Percentiles rank a stretch among this genome's conserved stretches.
phyloP scores from a whole-genome alignment of 2,797 vertebrate genomes.

The Cichlasoma orientale region DNA sequence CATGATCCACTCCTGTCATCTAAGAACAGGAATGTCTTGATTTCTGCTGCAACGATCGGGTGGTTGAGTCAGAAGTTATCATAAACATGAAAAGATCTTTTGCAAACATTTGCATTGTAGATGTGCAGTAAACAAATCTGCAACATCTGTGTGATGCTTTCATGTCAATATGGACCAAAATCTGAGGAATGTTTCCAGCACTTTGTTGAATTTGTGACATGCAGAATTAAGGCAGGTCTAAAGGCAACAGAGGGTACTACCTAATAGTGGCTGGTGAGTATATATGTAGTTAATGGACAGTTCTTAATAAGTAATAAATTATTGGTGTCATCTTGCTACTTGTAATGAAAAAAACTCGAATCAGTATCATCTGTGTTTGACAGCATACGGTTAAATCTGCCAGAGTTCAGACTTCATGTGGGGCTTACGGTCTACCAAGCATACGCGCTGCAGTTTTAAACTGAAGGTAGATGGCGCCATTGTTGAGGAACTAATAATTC shows the following conservation, averaged over 20 bases:
- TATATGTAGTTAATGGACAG: neutral
- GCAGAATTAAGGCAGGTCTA: neutral
- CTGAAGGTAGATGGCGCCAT: conserved; percentile 44
- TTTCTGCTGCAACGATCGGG: too few relatives aligned
- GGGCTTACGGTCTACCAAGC: neutral
- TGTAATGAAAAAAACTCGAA: neutral
- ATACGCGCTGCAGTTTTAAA: neutral
- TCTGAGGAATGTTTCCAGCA: neutral
- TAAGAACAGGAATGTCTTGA: neutral
- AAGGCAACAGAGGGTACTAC: neutral
- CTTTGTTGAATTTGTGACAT: too few relatives aligned
- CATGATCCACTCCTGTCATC: neutral
- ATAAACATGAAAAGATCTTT: neutral
- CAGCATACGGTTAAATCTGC: neutral
- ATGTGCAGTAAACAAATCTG: neutral
- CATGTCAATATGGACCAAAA: neutral
- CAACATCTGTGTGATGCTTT: neutral
- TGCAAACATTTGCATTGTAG: neutral
- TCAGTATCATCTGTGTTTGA: neutral
- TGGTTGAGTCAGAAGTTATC: neutral
- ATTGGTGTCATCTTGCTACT: neutral
- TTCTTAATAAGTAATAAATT: neutral
- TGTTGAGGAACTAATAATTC: neutral
- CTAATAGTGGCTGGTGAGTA: neutral
- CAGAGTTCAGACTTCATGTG: neutral